Percentiles rank a stretch among this genome's conserved stretches.
Conservation (phyloP, 2,888 invertebrate species). For the Cantharis nigra region DNA sequence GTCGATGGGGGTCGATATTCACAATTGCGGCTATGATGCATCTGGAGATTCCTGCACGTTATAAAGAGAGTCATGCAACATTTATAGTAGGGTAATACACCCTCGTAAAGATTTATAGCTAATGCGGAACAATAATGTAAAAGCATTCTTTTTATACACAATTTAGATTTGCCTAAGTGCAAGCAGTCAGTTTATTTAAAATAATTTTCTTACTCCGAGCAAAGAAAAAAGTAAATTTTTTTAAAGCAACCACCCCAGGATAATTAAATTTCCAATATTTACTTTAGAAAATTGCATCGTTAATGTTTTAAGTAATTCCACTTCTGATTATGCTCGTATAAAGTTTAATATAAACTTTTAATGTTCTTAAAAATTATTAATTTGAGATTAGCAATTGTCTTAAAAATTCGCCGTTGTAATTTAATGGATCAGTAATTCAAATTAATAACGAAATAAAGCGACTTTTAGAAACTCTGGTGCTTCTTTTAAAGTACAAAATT, state of each 20-base stretch:
- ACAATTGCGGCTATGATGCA: constrained; percentile 20
- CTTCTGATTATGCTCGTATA: neutral
- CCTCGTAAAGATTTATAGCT: constrained; percentile 1
- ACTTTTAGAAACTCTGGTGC: neutral
- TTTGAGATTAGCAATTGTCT: neutral
- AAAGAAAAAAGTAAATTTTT: neutral
- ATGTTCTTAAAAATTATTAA: neutral
- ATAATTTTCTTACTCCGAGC: neutral
- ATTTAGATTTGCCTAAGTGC: neutral
- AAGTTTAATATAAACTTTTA: neutral
- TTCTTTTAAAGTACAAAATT: neutral
- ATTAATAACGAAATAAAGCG: neutral
- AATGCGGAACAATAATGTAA: constrained; percentile 8
- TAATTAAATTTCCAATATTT: neutral
- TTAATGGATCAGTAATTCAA: neutral
- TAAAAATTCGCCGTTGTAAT: neutral
- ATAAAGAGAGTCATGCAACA: constrained; percentile 11
- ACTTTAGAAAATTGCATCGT: neutral
- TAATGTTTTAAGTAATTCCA: neutral
- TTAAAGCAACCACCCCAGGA: neutral
- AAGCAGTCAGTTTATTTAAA: neutral
- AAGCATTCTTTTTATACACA: constrained; percentile 2
- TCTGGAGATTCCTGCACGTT: constrained; percentile 17
- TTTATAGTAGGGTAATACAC: constrained; percentile 9
- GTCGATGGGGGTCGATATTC: constrained; percentile 15